Percentiles rank a stretch among this genome's conserved stretches.
These are phyloP conservation scores for Lineus longissimus DNA, from an alignment of 1,140 invertebrate genomes.

Conservation along the genomic window DNA sequence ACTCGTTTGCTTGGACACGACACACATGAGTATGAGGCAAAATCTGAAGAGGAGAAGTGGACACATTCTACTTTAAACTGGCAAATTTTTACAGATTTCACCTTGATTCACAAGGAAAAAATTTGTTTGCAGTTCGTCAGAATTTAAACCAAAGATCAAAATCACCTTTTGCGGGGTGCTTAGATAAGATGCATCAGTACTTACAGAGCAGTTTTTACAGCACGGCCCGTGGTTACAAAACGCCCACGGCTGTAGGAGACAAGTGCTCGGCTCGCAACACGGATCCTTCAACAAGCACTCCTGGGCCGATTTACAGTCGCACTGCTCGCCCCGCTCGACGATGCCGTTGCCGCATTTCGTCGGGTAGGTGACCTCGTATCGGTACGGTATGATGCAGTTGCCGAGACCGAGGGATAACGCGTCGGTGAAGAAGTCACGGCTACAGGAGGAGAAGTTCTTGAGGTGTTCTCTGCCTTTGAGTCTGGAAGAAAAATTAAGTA, in stretches of 20 bases:
- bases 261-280: conserved; percentile 93
- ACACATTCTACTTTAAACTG: too few relatives aligned
- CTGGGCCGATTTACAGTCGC: conserved; percentile 61
- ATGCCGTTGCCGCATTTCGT: conserved; percentile 80
- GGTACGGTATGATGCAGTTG: conserved; percentile 10
- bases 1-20: conserved; percentile 80
- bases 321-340: conserved; percentile 93
- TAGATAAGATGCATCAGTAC: too few relatives aligned
- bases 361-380: conserved; percentile 35
- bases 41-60: conserved; percentile 59
- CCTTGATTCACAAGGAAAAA: too few relatives aligned
- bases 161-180: too few relatives aligned
- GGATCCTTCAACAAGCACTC: conserved; percentile 81
- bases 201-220: conserved; percentile 85
- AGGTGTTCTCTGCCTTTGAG: not conserved
- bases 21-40: conserved; percentile 72
- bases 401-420: not conserved
- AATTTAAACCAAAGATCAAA: too few relatives aligned
- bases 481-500: too few relatives aligned
- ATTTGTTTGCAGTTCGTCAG: too few relatives aligned
- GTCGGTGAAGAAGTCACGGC: not conserved
- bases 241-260: conserved; percentile 83
- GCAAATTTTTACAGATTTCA: too few relatives aligned
- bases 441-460: not conserved
- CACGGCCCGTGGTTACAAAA: conserved; percentile 88